A percentile compares a stretch with the other conserved stretches of the same genome.
Evolutionary conservation across 2,113 vertebrate genomes (phyloP).

Genomic region (Calypte anna): DNA sequence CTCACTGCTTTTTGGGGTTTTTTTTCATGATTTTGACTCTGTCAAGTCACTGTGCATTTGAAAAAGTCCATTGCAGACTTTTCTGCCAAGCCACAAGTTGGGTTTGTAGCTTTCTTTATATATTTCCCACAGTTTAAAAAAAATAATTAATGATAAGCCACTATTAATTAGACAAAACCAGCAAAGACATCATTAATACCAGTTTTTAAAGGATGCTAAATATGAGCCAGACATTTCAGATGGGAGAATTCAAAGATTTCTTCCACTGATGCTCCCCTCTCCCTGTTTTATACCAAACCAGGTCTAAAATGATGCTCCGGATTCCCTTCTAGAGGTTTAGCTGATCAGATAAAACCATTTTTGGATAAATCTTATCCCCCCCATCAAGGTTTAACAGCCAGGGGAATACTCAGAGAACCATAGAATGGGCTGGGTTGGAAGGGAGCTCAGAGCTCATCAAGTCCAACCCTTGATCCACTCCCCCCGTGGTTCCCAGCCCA

Average conservation of each 20-base stretch:
- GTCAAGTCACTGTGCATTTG: neutral
- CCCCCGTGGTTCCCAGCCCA: no score
- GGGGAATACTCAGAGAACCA: neutral
- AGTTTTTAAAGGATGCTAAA: neutral
- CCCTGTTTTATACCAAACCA: neutral
- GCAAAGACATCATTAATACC: neutral
- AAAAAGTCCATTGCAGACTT: neutral
- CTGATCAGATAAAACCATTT: no score
- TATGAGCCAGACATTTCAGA: neutral
- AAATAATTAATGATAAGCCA: neutral
- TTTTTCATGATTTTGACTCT: neutral
- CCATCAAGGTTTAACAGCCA: neutral
- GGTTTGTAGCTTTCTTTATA: neutral
- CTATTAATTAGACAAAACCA: neutral
- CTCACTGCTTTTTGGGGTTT: no score
- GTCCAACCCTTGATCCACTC: no score
- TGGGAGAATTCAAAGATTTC: fast-evolving
- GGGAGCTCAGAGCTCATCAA: no score
- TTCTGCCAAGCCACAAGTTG: neutral
- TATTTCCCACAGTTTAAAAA: neutral
- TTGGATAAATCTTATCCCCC: neutral
- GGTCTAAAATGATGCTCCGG: neutral
- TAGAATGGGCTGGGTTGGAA: no score
- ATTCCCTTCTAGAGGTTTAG: neutral
- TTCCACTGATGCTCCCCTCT: no score